phyloP scores from a whole-genome alignment of 2,888 invertebrate genomes.

The Cantharis lateralis region DNA sequence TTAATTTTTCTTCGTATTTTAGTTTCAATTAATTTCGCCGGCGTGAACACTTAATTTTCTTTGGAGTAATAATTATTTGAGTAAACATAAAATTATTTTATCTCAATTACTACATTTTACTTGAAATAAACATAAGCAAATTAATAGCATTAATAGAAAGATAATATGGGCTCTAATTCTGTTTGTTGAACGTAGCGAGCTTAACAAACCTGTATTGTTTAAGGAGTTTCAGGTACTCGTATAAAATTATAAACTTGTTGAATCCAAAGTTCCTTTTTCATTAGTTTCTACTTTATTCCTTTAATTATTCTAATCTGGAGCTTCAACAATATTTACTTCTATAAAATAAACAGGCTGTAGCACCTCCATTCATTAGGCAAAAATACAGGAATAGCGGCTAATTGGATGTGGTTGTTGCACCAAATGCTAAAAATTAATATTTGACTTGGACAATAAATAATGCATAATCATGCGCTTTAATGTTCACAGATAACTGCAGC shows the following conservation, averaged over 20 bases:
- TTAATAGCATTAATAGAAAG: constrained; percentile 11
- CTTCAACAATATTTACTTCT: not conserved
- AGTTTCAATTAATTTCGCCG: not conserved
- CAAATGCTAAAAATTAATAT: not conserved
- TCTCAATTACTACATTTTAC: constrained; percentile 1
- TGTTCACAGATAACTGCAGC: not conserved
- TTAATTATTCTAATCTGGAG: not conserved
- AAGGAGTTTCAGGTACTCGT: constrained; percentile 10
- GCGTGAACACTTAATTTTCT: not conserved
- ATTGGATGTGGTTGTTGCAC: not conserved
- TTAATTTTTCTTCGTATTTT: not conserved
- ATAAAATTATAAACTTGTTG: constrained; percentile 12
- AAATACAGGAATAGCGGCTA: not conserved
- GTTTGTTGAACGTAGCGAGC: constrained; percentile 12
- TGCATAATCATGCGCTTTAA: not conserved
- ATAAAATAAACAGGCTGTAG: not conserved
- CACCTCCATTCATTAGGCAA: not conserved
- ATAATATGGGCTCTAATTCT: constrained; percentile 11
- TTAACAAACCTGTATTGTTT: constrained; percentile 14
- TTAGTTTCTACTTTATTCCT: not conserved
- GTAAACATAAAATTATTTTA: constrained; percentile 1
- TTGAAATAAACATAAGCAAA: constrained; percentile 7
- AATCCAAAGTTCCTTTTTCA: not conserved
- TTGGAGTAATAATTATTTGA: not conserved
- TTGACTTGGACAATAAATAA: not conserved